Percentiles rank a stretch among this genome's conserved stretches.
These are phyloP conservation scores for Pelobates cultripes DNA, from an alignment of 2,797 vertebrate species.

Conservation along the genomic window DNA sequence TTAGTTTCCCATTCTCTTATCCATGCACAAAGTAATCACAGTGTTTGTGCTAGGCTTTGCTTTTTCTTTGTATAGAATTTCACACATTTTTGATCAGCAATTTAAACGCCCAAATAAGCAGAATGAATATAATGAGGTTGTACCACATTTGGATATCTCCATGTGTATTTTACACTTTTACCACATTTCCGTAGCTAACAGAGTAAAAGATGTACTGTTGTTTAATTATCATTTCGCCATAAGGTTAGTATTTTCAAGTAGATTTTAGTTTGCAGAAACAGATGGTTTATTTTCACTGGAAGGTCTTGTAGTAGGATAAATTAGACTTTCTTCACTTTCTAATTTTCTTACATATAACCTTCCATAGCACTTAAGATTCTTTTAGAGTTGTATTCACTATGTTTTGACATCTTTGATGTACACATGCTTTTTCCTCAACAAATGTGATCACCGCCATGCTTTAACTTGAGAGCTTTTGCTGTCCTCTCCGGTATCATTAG, in stretches of 20 bases:
- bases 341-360: conserved; percentile 65
- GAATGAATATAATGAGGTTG: conserved; percentile 50
- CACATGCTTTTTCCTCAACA: conserved; percentile 75
- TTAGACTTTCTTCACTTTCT: conserved; percentile 71
- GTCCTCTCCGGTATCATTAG: conserved; percentile 73
- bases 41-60: background rate
- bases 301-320: conserved; percentile 76
- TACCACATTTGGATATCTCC: conserved; percentile 39
- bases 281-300: conserved; percentile 79
- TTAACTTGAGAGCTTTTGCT: conserved; percentile 75
- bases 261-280: conserved; percentile 75
- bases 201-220: conserved; percentile 55
- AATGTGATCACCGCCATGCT: conserved; percentile 79
- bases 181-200: conserved; percentile 55
- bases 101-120: conserved; percentile 35
- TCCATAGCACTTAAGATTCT: conserved; percentile 70
- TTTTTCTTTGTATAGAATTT: conserved; percentile 59
- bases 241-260: conserved; percentile 79
- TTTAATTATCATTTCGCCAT: conserved; percentile 71
- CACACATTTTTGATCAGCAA: conserved; percentile 69
- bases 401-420: conserved; percentile 83
- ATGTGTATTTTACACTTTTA: conserved; percentile 53
- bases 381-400: conserved; percentile 70
- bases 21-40: too few species aligned
- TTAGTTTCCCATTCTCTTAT: too few species aligned